Evolutionary conservation across 2,797 vertebrate species (phyloP), one percentile per base, ranked within the genome.

Genomic region (Phoxinus dragarum): DNA sequence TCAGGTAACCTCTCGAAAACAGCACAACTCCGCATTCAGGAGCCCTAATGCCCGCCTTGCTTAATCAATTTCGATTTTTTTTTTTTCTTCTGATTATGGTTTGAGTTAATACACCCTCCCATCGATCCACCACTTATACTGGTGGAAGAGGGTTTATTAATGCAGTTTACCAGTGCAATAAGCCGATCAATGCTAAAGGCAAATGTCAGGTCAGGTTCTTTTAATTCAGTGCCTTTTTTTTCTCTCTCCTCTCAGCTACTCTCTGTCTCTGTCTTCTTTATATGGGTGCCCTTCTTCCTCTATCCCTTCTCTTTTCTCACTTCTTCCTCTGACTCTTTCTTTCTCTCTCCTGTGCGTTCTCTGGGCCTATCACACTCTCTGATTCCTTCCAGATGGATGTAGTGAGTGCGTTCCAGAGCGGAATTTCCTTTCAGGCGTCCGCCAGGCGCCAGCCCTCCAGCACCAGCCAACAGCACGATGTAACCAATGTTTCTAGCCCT

Each of bases 401-500:
- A 98, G 98, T 99, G 96, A 99, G 98, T 99, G 98, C 98, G 96
- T 99, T 99, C 98, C 98, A 99, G 97, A 99, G 98, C 96, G 98
- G 98, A 97, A 97, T 96, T 97, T 98, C 98, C 97, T 99, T 99
- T 98, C 98, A 99, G 98, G 98, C 97, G 96, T 97, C 97, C 96
- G 97, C 98, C 94, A 99, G 98, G 98, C 97, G 98, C 94, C 98
- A 99, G 97, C 97, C 98, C 96, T 99, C 98, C 97, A 98, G 98
- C 97, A 96, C 96, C 97, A 99, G 98, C 97, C 98, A 99, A 96
- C 98, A 99, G 96, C 98, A 99, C 97, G 98, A 99, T 99, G 98
- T 99, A 99, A 99, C 98, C 98, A 98, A 99, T 98, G 98, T 99
- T 99, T 99, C 98, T 99, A 99, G 98, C 98, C 98, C 98, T 99